A percentile compares a stretch with the other conserved stretches of the same genome.
These are phyloP conservation scores for Sarcophaga peregrina DNA, from an alignment of 1,140 invertebrate species.

Conservation along the genomic window DNA sequence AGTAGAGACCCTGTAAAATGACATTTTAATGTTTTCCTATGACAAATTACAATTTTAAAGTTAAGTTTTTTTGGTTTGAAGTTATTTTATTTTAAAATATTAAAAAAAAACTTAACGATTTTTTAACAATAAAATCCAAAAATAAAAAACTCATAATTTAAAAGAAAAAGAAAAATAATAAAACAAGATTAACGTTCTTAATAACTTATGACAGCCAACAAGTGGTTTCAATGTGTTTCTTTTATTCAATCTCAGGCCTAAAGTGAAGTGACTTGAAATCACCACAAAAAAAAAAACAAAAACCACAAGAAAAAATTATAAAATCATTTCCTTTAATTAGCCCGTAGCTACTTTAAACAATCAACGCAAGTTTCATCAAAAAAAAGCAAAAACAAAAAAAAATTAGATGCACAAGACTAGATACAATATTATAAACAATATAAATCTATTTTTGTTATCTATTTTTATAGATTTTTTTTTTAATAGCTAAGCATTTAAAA, in stretches of 20 bases:
- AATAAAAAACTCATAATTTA: background rate
- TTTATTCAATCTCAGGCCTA: background rate
- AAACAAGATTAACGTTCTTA: background rate
- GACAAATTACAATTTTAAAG: too few relatives aligned
- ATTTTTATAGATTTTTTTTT: too few relatives aligned
- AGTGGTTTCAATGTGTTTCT: slow-evolving; percentile 12
- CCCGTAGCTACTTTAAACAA: background rate
- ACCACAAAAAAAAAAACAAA: background rate
- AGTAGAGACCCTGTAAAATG: background rate
- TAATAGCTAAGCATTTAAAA: background rate
- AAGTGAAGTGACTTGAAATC: background rate
- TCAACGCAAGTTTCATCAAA: background rate
- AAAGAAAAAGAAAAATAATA: background rate
- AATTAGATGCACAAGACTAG: too few relatives aligned
- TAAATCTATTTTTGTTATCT: background rate
- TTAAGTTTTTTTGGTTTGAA: too few relatives aligned
- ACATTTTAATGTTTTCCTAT: too few relatives aligned
- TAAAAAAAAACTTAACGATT: background rate
- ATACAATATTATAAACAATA: background rate
- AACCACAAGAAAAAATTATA: too few relatives aligned
- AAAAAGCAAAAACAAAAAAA: background rate
- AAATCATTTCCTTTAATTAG: slow-evolving; percentile 15
- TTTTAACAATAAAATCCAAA: background rate
- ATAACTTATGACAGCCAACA: slow-evolving; percentile 13
- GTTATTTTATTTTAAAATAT: too few relatives aligned